These are phyloP conservation scores for Pheucticus melanocephalus DNA, from an alignment of 2,113 vertebrate species.

Conservation along the genomic window DNA sequence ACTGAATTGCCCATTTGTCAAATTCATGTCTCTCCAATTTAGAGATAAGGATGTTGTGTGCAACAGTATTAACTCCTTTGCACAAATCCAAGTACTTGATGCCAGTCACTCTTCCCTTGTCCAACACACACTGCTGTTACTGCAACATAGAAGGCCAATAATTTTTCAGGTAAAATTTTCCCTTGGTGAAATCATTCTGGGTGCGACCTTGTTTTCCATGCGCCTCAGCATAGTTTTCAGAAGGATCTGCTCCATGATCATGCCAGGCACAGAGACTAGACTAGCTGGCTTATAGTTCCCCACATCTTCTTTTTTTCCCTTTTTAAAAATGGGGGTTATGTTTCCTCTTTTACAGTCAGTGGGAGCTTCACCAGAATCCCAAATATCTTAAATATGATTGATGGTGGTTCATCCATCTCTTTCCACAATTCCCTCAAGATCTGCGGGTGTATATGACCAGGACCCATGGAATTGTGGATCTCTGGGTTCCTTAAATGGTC, in stretches of 20 bases:
- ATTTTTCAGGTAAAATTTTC: background rate
- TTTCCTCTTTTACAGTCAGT: background rate
- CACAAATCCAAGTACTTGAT: background rate
- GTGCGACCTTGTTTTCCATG: background rate
- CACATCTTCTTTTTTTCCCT: background rate
- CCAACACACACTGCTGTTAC: too few relatives aligned
- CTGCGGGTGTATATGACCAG: background rate
- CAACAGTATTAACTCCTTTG: background rate
- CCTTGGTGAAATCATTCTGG: background rate
- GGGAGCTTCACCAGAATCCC: background rate
- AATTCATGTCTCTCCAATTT: background rate
- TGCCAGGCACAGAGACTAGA: background rate
- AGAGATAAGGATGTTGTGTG: background rate
- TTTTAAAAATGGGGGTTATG: background rate
- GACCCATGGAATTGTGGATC: background rate
- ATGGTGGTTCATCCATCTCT: too few relatives aligned
- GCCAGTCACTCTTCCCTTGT: background rate
- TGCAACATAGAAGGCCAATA: background rate
- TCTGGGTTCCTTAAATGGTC: background rate
- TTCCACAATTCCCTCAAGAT: background rate
- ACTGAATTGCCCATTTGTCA: background rate
- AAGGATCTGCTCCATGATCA: background rate
- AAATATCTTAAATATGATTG: background rate
- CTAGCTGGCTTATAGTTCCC: background rate
- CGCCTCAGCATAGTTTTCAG: background rate